Evolutionary conservation across 2,113 vertebrate species (phyloP), one percentile per base, ranked within the genome.

Genomic region (Scomber japonicus): DNA sequence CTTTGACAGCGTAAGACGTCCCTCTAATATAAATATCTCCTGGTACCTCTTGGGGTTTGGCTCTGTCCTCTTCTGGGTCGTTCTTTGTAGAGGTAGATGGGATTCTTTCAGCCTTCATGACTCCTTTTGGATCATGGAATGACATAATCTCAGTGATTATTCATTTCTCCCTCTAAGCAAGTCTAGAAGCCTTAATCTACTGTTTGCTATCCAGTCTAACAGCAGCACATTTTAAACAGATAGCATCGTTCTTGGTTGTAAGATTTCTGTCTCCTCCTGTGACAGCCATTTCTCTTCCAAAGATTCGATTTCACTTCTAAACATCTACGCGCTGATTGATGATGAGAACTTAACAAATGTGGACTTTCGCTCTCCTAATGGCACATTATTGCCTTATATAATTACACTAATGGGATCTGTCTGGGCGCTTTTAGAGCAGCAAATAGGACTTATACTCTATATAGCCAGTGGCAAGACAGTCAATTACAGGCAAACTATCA

Each of bases 1-100:
- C 77, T 13, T 77, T 74, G 86, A 91, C 74, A 95, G 89, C 56
- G 95, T 96, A 95, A 95, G 95, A 92, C 14, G 31, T 54, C 66
- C 49, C 44, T 51, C 44, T 81, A 53, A 65, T 83, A 31, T 78
- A 50, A 78, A 69, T 67, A 61, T 67, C 80, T 90, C 70, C 59
- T 88, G 70, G 54, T 86, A 21, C 48, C 45, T 87, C 67, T 80
- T 78, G 81, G 80, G 75, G 35, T 82, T 75, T 62, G 69, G 72
- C 49, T 90, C 86, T 92, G 64, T 90, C 71, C 65, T 87, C 54
- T 82, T 77, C 59, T 81, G 63, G 83, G 73, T 63, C 10, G 4
- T 69, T 81, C 75, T 81, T 68, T 84, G 54, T 72, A 63, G 55
- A 63, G 16, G 50, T 89, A 66, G 75, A 81, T 66, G 83, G 87